Base-by-base conservation (phyloP, 2,888 invertebrate species). In the Cosmopolites sordidus region DNA sequence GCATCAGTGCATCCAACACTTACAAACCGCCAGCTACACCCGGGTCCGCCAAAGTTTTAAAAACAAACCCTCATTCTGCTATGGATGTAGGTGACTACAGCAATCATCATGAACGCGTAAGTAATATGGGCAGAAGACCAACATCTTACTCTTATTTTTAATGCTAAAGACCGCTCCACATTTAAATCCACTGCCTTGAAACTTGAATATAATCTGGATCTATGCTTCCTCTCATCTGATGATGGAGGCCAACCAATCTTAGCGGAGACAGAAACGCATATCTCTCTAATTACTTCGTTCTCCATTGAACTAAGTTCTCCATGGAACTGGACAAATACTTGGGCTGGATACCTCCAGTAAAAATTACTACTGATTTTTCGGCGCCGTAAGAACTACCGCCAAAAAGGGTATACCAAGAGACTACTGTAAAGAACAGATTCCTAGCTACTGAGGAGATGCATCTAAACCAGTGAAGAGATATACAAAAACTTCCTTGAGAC, bases 141-240 rank as follows among this genome's bases (percentile, higher is more conserved):
- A 43, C 15, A 59, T 22, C 27, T 52, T 9, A 16, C 12, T 33
- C 48, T 55, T 50, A n/a, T 51, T 14, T 60, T 56, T 37, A 58
- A 60, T 42, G 59, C 60, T 17, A 59, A 61, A 49, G 58, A 60
- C 18, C 43, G 41, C 18, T 9, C 8, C 37, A 54, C 56, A 33
- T 62, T 60, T 17, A 54, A 41, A 49, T 60, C 58, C 4, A 52
- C 59, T 11, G 56, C 54, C 3, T 60, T 58, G 53, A 57, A 33
- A 27, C 22, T 16, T 3, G 52, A 60, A 43, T 52, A 56, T 43
- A 60, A 57, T 27, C 52, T 55, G 1, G 58, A 60, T 22, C 22
- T 60, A 11, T 57, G 57, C 22, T 55, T 52, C 40, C 43, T 40
- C 6, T 27, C 27, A 27, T 6, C 9, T 27, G 6, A 27, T 9